Base-by-base conservation (phyloP, 2,113 vertebrate genomes). In the Psittacara wagleri region DNA sequence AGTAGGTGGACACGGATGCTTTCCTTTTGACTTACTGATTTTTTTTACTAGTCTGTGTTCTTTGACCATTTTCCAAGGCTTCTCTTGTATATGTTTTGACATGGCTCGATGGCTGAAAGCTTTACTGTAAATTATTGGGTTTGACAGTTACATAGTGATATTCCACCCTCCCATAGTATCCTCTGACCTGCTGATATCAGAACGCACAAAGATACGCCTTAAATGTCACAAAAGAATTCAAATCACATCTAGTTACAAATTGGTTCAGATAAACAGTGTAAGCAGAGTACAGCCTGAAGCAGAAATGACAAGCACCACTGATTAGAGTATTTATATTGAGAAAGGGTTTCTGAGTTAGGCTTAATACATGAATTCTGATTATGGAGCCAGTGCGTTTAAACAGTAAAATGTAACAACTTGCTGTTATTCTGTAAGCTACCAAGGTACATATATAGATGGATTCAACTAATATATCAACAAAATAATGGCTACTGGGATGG, bases 141-240 rank as follows among this genome's bases (percentile, higher is more conserved):
- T 79, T 92, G 63, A 89, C 91, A 88, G 77, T 87, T 91, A 37
- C 0, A 91, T 61, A 91, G 54, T 62, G 66, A 86, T 91, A 83
- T 76, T 83, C 49, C 44, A 52, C 67, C 39, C 52, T 95, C 84
- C 77, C 46, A 28, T 11, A 62, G 24, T 91, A 66, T 94, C 80
- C 54, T 91, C 49, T 94, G 77, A 92, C 83, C 77, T 81, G 13
- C 83, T 89, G 74, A 74, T 95, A 92, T 82, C 48, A 84, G 74
- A 92, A 76, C 49, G 54, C 69, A 61, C 55, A 88, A 68, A 86
- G 41, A 76, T 79, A 89, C 37, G 67, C 22, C 63, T 66, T 68
- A 91, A 94, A 76, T 66, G 57, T 80, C 92, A 89, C 62, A 76
- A 76, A 96, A 74, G 86, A 91, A 94, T 90, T 81, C 62, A 68